Conservation (phyloP, 2,888 invertebrate genomes). For the Drosophila niveifrons region DNA sequence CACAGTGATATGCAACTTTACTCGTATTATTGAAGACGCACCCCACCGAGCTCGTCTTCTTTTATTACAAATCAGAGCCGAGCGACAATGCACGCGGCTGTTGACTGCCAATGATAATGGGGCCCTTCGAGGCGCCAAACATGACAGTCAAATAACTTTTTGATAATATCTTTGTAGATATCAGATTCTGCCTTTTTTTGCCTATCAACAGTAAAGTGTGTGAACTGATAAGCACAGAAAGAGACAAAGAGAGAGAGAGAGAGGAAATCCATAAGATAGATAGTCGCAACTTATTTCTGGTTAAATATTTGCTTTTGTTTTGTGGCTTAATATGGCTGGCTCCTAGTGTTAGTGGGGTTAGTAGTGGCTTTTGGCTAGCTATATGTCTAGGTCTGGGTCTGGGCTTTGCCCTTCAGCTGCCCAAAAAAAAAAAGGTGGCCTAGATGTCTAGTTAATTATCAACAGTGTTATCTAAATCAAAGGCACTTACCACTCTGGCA, state of each 20-base stretch:
- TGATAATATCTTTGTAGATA: conserved; percentile 39
- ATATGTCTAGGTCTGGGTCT: conserved; percentile 18
- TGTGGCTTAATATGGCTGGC: conserved; percentile 33
- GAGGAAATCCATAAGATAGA: conserved; percentile 2
- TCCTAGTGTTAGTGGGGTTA: conserved; percentile 35
- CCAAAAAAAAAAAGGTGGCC: conserved; percentile 39
- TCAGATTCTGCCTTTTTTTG: conserved; percentile 24
- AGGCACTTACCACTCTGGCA: not conserved
- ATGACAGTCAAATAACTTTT: conserved; percentile 60
- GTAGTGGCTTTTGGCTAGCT: not conserved
- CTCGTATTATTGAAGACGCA: conserved; percentile 18
- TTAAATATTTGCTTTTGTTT: conserved; percentile 55
- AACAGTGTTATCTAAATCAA: conserved; percentile 8
- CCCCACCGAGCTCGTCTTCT: conserved; percentile 1
- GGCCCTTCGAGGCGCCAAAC: conserved; percentile 22
- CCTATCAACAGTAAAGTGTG: conserved; percentile 46
- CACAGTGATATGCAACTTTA: conserved; percentile 27
- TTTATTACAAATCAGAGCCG: conserved; percentile 1
- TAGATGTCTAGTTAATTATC: conserved; percentile 40
- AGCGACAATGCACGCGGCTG: conserved; percentile 22
- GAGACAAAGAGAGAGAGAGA: no score
- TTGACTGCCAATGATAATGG: conserved; percentile 35
- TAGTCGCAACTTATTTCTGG: conserved; percentile 24
- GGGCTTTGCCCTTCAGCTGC: conserved; percentile 44
- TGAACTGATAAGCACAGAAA: conserved; percentile 43